Evolutionary conservation across 2,797 vertebrate genomes (phyloP).

Genomic region (Tolypeutes matacus): DNA sequence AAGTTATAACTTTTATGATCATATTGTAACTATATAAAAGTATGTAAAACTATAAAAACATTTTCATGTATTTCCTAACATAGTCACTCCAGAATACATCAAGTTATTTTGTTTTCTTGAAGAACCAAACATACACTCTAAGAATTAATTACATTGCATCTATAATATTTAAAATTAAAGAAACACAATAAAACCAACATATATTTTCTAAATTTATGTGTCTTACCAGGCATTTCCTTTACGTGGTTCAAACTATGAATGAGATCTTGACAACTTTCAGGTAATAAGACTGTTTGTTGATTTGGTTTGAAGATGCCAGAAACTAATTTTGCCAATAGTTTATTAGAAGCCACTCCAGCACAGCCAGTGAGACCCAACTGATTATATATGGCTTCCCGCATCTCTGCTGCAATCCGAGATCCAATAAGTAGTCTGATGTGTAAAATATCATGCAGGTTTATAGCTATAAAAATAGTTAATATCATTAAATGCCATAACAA

Average conservation of each 20-base stretch:
- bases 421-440: slow-evolving; percentile 90
- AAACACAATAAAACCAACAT: not conserved
- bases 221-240: slow-evolving; percentile 93
- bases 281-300: slow-evolving; percentile 94
- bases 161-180: slow-evolving; percentile 27
- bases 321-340: slow-evolving; percentile 94
- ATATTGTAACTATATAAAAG: slow-evolving; percentile 41
- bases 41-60: slow-evolving; percentile 25
- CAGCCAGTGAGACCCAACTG: slow-evolving; percentile 93
- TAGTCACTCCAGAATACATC: not conserved
- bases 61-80: not conserved
- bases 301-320: slow-evolving; percentile 95
- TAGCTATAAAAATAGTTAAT: slow-evolving; percentile 80
- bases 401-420: slow-evolving; percentile 92
- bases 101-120: slow-evolving; percentile 36
- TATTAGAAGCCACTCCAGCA: slow-evolving; percentile 93
- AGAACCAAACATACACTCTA: not conserved
- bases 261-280: slow-evolving; percentile 89
- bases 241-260: slow-evolving; percentile 88
- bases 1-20: slow-evolving; percentile 47
- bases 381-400: slow-evolving; percentile 88
- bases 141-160: not conserved
- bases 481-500: not conserved
- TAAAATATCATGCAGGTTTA: slow-evolving; percentile 81
- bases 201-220: not conserved